Base-by-base conservation (phyloP, 2,888 invertebrate species). In the Drosophila nigritarsus region DNA sequence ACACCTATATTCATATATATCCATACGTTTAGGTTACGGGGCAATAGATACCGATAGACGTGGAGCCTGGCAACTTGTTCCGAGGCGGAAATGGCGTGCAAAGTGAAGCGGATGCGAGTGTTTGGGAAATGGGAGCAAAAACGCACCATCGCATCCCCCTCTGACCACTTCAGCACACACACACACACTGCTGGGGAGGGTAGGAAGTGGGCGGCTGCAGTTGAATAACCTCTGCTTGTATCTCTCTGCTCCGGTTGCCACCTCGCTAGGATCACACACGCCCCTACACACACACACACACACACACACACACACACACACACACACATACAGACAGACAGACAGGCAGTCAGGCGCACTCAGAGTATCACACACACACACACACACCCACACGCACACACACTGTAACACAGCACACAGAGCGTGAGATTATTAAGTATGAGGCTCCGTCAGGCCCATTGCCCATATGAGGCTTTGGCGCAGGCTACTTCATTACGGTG, bases 401-500 rank as follows among this genome's bases (percentile, higher is more conserved):
- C 24, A 53, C 20, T 11, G 9, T 32, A 24, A 11, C 20, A 49
- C 32, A 64, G 24, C 45, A 38, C 9, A 53, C 51, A 65, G 65
- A 65, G 70, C 50, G 36, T 56, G 45, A 85, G 86, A 86, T 88
- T 87, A 88, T 87, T 86, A 78, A 75, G 78, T 78, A 86, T 85
- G 85, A 85, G 88, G 79, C 87, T 81, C 87, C 83, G 85, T 85
- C 83, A 83, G 86, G 80, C 81, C 45, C 45, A 78, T 78, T 76
- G 73, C 79, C 84, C 83, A 87, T 82, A 84, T 82, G 82, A 56
- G 69, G 68, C 59, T 74, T 78, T 83, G 69, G 75, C 75, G 67
- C 73, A 64, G 87, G 86, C 87, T 87, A 87, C 87, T 87, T 87
- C 87, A 87, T 88, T 87, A 87, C 84, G 81, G 82, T 88, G 87